Conservation (phyloP, 2,113 vertebrate species). For the Gymnarchus niloticus region DNA sequence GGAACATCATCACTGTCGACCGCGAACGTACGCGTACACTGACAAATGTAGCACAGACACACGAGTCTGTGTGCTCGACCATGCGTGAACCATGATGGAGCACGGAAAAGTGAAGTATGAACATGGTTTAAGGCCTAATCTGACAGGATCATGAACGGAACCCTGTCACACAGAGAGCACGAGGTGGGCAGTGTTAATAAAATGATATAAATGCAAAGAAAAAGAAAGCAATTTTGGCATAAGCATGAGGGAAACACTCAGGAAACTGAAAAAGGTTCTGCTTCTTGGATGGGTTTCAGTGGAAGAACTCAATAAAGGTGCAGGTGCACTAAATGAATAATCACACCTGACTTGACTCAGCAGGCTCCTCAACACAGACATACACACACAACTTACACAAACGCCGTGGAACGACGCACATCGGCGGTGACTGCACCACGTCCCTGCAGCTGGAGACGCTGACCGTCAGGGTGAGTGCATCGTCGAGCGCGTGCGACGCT, state of each 20-base stretch:
- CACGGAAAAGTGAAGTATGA: no score
- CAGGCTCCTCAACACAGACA: not conserved
- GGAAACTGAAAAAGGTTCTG: no score
- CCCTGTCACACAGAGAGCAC: no score
- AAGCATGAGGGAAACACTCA: not conserved
- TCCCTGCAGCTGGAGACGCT: constrained; percentile 34
- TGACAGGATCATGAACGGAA: no score
- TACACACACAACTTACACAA: constrained; percentile 53
- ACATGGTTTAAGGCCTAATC: no score
- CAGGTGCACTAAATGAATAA: not conserved
- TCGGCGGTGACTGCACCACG: constrained; percentile 49
- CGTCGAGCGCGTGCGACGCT: constrained; percentile 36
- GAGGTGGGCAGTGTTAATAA: no score
- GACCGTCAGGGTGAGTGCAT: constrained; percentile 57
- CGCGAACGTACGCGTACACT: no score
- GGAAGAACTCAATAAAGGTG: not conserved
- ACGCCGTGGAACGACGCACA: constrained; percentile 50
- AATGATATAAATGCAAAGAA: no score
- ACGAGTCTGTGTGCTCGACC: no score
- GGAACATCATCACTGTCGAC: no score
- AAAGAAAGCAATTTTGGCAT: not conserved
- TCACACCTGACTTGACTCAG: not conserved
- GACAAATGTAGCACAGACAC: no score
- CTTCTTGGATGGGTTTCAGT: not conserved
- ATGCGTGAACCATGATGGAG: no score